Evolutionary conservation across 2,888 invertebrate genomes (phyloP).

Genomic region (Hetaerina titia): DNA sequence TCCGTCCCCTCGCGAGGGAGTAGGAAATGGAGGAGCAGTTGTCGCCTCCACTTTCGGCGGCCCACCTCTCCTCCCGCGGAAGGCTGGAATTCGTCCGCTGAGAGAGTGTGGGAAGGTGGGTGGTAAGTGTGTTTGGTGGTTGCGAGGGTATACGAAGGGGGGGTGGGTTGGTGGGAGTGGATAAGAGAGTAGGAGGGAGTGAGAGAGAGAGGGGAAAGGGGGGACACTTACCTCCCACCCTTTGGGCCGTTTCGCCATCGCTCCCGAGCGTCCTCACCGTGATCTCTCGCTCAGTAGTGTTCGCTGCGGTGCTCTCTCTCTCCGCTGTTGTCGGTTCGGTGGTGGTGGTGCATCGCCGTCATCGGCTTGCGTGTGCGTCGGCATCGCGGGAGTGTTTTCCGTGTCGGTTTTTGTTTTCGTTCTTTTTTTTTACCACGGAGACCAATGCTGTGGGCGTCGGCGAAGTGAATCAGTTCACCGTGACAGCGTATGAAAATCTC

Average conservation of each 20-base stretch:
- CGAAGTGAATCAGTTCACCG: not conserved
- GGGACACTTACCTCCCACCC: not conserved
- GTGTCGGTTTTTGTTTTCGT: not conserved
- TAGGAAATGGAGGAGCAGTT: not conserved
- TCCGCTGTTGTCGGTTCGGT: not conserved
- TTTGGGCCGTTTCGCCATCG: slow-evolving; percentile 10
- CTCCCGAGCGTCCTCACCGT: not conserved
- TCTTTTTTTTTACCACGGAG: not conserved
- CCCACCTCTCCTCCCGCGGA: not conserved
- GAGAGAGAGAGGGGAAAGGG: not conserved
- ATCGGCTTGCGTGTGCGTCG: not conserved
- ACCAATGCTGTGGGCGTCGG: not conserved
- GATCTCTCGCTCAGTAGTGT: not conserved
- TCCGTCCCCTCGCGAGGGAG: not conserved
- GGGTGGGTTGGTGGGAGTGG: not conserved
- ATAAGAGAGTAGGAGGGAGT: not conserved
- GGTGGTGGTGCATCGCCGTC: not conserved
- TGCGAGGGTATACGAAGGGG: not conserved
- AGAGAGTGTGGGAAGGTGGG: not conserved
- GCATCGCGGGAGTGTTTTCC: not conserved
- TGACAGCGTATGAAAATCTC: not conserved
- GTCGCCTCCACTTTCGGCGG: not conserved
- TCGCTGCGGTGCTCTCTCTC: not conserved
- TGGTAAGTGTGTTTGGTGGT: not conserved
- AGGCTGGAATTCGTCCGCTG: not conserved